Base-by-base conservation (phyloP, 2,888 invertebrate genomes). In the Eumerus sabulonum region DNA sequence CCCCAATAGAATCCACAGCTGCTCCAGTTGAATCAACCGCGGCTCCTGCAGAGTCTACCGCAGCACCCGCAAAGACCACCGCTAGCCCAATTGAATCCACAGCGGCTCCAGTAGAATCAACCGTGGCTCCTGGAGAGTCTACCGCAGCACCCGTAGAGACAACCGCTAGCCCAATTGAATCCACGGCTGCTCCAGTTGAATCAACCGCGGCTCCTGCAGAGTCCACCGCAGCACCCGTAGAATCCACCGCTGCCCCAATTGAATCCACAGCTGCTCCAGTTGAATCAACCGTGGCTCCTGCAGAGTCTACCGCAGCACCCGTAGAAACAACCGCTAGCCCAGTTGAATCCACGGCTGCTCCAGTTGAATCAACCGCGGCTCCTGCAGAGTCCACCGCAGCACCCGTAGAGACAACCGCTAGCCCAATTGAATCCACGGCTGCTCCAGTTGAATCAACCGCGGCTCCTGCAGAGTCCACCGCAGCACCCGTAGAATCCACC, bases 371-470 rank as follows among this genome's bases (percentile, higher is more conserved):
- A 27, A 27, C 27, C 2, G 27, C 19, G 1, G 57, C 16, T 12
- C 59, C 62, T 50, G 42, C 13, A n/a, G 54, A 72, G 56, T 18
- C 1, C n/a, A 14, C 27, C 2, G 40, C 13, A 1, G 67, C 47
- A 0, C 42, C 53, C 12, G 48, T 17, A 18, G 36, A 14, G n/a
- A 38, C 40, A 40, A 50, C 64, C 40, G 40, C n/a, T 27, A 36
- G 51, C 3, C 40, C 40, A 40, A 11, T 3, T 9, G 40, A 40
- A 40, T n/a, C 40, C 3, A 11, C 40, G 9, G 40, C n/a, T 36
- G 59, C 13, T 9, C 84, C 85, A 27, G 82, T 11, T 18, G 56
- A 83, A 66, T 84, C 82, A 1, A 44, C 36, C 9, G 57, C 12
- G 13, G 54, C 36, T 2, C 64, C 64, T 45, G 45, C 5, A 45